These are phyloP conservation scores for Mus spretus DNA, from an alignment of 2,797 vertebrate species.

Conservation along the genomic window DNA sequence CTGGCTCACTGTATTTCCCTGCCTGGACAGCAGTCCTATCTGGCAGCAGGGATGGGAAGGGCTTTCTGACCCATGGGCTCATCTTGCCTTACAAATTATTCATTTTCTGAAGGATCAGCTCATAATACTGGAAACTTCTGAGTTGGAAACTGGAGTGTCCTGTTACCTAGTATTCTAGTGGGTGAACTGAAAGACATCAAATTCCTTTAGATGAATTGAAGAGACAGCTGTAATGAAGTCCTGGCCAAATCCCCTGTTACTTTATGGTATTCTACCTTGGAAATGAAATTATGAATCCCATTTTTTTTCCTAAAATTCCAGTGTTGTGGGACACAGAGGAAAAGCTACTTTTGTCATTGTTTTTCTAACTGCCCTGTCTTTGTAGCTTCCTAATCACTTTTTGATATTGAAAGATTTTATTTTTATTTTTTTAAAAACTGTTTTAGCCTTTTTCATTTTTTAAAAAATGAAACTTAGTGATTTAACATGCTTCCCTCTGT, in stretches of 20 bases:
- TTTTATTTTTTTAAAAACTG: neutral
- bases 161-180: constrained; percentile 73
- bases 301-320: neutral
- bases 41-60: neutral
- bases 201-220: constrained; percentile 63
- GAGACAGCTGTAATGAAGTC: constrained; percentile 56
- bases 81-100: constrained; percentile 69
- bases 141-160: constrained; percentile 75
- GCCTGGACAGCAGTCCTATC: constrained; percentile 64
- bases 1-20: neutral
- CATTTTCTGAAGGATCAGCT: constrained; percentile 68
- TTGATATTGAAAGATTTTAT: neutral
- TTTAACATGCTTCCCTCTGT: neutral
- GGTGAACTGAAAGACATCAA: constrained; percentile 71
- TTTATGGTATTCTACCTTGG: constrained; percentile 23
- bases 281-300: neutral
- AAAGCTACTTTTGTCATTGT: neutral
- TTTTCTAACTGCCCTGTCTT: constrained; percentile 38
- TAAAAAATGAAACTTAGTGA: neutral
- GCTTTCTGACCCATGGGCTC: constrained; percentile 72
- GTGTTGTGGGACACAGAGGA: neutral
- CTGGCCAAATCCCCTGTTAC: constrained; percentile 26
- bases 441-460: neutral
- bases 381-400: neutral
- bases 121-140: constrained; percentile 71